These are phyloP conservation scores for Tanytarsus gracilentus DNA, from an alignment of 2,888 invertebrate species.

Conservation along the genomic window DNA sequence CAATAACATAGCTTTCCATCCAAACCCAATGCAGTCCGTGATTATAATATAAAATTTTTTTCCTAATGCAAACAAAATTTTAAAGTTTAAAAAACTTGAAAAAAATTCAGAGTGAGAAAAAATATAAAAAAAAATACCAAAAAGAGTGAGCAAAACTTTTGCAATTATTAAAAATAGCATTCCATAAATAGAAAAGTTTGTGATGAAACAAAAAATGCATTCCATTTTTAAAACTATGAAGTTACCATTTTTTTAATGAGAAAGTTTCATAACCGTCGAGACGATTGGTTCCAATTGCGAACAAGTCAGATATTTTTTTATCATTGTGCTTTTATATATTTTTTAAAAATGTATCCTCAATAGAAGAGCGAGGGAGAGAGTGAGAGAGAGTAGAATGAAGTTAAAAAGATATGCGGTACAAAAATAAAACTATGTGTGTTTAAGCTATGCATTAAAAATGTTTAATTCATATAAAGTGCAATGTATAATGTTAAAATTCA, in stretches of 20 bases:
- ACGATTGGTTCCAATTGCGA: constrained; percentile 36
- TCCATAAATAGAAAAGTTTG: constrained; percentile 17
- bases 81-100: background rate
- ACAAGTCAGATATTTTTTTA: constrained; percentile 33
- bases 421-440: background rate
- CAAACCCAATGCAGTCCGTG: too few relatives aligned
- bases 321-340: background rate
- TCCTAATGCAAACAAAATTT: background rate
- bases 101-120: constrained; percentile 1
- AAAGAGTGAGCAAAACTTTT: background rate
- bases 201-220: constrained; percentile 1
- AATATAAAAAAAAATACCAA: background rate
- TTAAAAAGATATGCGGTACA: background rate
- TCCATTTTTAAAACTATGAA: background rate
- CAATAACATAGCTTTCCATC: background rate
- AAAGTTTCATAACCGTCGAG: constrained; percentile 30
- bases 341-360: background rate
- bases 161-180: constrained; percentile 7
- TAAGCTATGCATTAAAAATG: background rate
- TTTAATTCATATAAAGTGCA: background rate
- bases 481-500: too few relatives aligned
- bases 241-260: too few relatives aligned
- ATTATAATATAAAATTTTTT: too few relatives aligned
- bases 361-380: background rate
- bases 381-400: background rate